These are phyloP conservation scores for Chymomyza amoena DNA, from an alignment of 2,888 invertebrate species.

Conservation along the genomic window DNA sequence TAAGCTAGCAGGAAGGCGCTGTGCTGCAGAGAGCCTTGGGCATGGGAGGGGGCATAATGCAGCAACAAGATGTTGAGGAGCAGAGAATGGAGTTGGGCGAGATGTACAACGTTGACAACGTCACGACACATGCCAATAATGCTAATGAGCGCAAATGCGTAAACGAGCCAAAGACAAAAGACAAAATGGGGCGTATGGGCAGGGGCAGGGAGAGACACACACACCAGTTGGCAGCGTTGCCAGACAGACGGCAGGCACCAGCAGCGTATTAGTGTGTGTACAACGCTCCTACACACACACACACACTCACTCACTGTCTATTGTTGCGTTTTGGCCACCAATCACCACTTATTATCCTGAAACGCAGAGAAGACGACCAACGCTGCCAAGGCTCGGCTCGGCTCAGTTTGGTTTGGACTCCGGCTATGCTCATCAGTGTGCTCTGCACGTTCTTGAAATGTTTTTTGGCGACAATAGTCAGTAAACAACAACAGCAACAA, in stretches of 20 bases:
- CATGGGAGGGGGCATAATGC: not conserved
- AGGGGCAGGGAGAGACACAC: not conserved
- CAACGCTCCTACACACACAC: not conserved
- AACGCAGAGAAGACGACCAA: not conserved
- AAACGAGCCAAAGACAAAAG: constrained; percentile 50
- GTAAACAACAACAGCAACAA: constrained; percentile 12
- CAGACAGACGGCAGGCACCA: no score
- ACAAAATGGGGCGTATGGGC: not conserved
- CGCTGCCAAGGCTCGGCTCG: no score
- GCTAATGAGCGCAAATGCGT: constrained; percentile 63
- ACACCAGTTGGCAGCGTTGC: no score
- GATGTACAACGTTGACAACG: constrained; percentile 17
- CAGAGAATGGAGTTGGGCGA: not conserved
- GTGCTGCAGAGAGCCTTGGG: not conserved
- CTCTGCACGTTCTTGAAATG: constrained; percentile 65
- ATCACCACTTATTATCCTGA: constrained; percentile 10
- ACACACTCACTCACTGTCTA: not conserved
- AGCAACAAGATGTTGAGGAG: not conserved
- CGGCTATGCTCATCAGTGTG: constrained; percentile 51
- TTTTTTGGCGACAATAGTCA: constrained; percentile 38
- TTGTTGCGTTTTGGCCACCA: constrained; percentile 3
- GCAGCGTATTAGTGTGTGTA: not conserved
- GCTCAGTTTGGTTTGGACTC: no score
- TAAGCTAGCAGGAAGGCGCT: not conserved
- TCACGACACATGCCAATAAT: constrained; percentile 59